Evolutionary conservation across 2,113 vertebrate species (phyloP).

Genomic region (Porphyrio hochstetteri): DNA sequence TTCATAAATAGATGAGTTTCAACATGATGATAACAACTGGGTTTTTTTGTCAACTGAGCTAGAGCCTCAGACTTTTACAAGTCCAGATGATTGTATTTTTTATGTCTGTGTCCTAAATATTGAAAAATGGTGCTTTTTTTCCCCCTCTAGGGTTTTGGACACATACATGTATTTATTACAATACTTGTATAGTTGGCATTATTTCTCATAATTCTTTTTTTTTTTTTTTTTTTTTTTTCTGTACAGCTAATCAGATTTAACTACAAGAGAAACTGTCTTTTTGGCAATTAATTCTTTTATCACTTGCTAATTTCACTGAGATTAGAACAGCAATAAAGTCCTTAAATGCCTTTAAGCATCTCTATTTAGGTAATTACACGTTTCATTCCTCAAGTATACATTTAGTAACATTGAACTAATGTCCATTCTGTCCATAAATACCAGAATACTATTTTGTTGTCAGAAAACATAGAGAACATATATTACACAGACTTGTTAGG

Average conservation of each 20-base stretch:
- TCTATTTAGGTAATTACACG: neutral
- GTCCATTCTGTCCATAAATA: neutral
- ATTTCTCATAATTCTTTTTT: neutral
- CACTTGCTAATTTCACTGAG: neutral
- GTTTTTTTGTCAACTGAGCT: neutral
- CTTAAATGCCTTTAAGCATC: neutral
- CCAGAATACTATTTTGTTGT: neutral
- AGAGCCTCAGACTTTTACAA: neutral
- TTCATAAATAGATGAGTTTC: neutral
- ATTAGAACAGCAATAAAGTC: neutral
- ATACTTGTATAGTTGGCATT: fast-evolving
- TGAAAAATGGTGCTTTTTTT: neutral
- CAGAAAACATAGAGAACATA: neutral
- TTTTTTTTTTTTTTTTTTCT: neutral
- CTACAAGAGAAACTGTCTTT: neutral
- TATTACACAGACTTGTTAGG: neutral
- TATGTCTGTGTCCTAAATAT: neutral
- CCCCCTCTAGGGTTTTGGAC: neutral
- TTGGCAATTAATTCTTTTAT: neutral
- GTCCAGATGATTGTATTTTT: neutral
- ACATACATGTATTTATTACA: neutral
- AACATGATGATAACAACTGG: no score
- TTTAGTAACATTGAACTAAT: neutral
- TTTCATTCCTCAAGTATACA: neutral
- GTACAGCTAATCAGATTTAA: neutral